phyloP scores from a whole-genome alignment of 2,797 vertebrate genomes.

The Halcyon chelicuti region DNA sequence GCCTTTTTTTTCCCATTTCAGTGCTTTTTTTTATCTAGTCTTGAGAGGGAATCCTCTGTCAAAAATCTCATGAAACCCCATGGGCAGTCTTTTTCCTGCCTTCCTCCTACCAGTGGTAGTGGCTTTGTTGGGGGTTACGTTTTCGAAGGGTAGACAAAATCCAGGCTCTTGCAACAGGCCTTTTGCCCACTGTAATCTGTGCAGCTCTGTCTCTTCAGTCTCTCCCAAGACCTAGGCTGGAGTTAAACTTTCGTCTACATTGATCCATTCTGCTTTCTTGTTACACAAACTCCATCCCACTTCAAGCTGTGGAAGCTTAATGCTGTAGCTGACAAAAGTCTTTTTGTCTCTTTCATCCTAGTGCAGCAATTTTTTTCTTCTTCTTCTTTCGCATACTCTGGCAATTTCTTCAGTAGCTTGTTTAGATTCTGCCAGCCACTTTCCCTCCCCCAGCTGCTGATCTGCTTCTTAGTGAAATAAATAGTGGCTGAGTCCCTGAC shows the following conservation, averaged over 20 bases:
- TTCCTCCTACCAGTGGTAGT: not conserved
- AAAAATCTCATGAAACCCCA: not conserved
- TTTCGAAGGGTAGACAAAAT: not conserved
- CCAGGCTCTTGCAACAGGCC: not conserved
- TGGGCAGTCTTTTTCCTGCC: not conserved
- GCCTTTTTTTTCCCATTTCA: too few species aligned
- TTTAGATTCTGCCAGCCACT: not conserved
- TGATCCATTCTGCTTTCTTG: not conserved
- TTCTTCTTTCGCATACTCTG: not conserved
- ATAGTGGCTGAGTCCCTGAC: not conserved
- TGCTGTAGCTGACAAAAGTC: not conserved
- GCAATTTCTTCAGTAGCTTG: not conserved
- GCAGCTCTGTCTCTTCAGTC: not conserved
- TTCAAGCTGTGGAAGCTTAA: not conserved
- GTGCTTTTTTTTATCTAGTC: not conserved
- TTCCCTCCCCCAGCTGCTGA: not conserved
- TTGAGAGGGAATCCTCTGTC: not conserved
- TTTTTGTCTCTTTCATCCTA: constrained; percentile 4
- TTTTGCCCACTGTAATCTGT: not conserved
- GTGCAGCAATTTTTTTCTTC: not conserved
- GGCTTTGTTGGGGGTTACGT: not conserved
- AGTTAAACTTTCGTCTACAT: not conserved
- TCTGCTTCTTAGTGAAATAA: not conserved
- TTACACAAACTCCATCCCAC: not conserved
- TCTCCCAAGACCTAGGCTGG: not conserved